A percentile compares a stretch with the other conserved stretches of the same genome.
Evolutionary conservation across 2,888 invertebrate genomes (phyloP).

Genomic region (Conchocele bisecta): DNA sequence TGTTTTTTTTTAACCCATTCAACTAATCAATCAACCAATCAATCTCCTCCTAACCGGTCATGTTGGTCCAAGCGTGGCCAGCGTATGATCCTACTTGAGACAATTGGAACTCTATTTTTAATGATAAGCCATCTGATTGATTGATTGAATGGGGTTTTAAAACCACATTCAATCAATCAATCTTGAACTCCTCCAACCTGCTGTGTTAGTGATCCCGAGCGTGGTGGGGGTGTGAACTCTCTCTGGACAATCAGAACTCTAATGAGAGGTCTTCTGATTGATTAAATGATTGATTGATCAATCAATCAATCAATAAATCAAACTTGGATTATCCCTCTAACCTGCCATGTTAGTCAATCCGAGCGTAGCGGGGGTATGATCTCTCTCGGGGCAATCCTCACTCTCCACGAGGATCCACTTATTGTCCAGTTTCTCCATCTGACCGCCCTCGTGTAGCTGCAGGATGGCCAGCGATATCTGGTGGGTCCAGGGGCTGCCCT

Average conservation of each 20-base stretch:
- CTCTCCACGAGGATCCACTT: conserved; percentile 94
- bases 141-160: no score
- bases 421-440: conserved; percentile 98
- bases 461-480: conserved; percentile 96
- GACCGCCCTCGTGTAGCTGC: conserved; percentile 99
- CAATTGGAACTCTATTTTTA: no score
- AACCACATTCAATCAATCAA: no score
- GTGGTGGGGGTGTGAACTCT: conserved; percentile 95
- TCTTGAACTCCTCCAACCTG: no score
- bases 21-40: no score
- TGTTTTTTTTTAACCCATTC: no score
- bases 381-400: conserved; percentile 86
- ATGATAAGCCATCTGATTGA: no score
- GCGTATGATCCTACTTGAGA: no score
- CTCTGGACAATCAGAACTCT: conserved; percentile 87
- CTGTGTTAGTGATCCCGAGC: conserved; percentile 98
- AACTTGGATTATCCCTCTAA: conserved; percentile 94
- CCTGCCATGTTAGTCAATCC: conserved; percentile 99
- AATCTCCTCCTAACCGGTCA: no score
- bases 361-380: conserved; percentile 97
- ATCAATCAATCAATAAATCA: no score
- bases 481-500: conserved; percentile 98
- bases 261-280: conserved; percentile 95
- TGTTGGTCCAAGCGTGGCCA: no score
- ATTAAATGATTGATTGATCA: no score